A percentile compares a stretch with the other conserved stretches of the same genome.
phyloP scores from a whole-genome alignment of 2,888 invertebrate genomes.

The Beris chalybata region DNA sequence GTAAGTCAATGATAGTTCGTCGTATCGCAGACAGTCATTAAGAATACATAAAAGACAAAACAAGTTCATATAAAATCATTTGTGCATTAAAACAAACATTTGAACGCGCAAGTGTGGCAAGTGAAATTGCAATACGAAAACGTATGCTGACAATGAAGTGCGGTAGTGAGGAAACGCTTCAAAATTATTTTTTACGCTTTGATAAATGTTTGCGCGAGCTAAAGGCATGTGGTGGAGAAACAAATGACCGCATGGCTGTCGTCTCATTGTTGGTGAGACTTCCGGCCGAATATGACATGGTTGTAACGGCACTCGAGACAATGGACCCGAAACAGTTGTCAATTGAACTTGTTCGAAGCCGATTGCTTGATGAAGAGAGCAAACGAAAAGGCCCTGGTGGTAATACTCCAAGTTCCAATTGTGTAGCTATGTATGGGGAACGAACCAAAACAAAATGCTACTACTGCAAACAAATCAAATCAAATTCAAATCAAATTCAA shows the following conservation, averaged over 20 bases:
- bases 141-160: neutral
- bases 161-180: neutral
- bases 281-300: neutral
- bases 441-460: too few relatives aligned
- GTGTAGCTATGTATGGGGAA: too few relatives aligned
- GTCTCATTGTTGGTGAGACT: neutral
- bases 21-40: too few relatives aligned
- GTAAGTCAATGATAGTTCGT: too few relatives aligned
- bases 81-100: neutral
- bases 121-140: neutral
- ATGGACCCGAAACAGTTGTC: neutral
- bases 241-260: neutral
- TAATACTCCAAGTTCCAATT: too few relatives aligned
- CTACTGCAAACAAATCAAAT: too few relatives aligned
- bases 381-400: too few relatives aligned
- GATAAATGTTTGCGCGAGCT: neutral
- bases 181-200: neutral
- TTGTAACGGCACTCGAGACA: neutral
- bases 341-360: too few relatives aligned
- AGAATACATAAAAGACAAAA: too few relatives aligned
- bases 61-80: too few relatives aligned
- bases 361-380: too few relatives aligned
- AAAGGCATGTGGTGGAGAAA: neutral
- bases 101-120: neutral
- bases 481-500: too few relatives aligned